phyloP scores from a whole-genome alignment of 1,140 invertebrate species.

The Callitettix versicolor region DNA sequence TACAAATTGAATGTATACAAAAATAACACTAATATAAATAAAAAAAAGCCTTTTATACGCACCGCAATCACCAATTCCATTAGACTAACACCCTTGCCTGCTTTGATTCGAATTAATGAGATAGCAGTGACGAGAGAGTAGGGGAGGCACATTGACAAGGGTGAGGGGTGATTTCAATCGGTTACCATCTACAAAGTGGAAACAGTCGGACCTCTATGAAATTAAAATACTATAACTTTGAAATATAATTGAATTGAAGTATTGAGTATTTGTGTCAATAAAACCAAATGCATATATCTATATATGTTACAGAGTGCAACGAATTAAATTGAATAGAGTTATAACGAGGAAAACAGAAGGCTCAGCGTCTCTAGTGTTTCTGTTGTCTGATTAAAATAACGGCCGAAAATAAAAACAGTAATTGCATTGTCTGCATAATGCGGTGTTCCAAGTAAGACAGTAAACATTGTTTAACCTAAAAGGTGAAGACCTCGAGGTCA shows the following conservation, averaged over 20 bases:
- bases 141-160: background rate
- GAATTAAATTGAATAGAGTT: background rate
- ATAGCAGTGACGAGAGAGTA: background rate
- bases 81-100: background rate
- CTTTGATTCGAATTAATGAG: constrained; percentile 1
- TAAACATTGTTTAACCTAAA: too few species aligned
- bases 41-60: background rate
- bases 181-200: background rate
- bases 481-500: too few species aligned
- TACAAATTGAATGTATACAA: constrained; percentile 1
- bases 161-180: background rate
- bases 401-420: too few species aligned
- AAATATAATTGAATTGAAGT: background rate
- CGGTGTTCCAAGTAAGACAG: too few species aligned
- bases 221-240: background rate
- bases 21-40: constrained; percentile 1
- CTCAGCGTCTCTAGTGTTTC: too few species aligned
- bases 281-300: background rate
- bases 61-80: background rate
- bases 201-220: background rate
- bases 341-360: too few species aligned
- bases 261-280: background rate
- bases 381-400: too few species aligned
- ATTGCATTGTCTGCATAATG: too few species aligned
- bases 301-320: background rate